These are phyloP conservation scores for Cryptoprocta ferox DNA, from an alignment of 2,797 vertebrate genomes.

Conservation along the genomic window DNA sequence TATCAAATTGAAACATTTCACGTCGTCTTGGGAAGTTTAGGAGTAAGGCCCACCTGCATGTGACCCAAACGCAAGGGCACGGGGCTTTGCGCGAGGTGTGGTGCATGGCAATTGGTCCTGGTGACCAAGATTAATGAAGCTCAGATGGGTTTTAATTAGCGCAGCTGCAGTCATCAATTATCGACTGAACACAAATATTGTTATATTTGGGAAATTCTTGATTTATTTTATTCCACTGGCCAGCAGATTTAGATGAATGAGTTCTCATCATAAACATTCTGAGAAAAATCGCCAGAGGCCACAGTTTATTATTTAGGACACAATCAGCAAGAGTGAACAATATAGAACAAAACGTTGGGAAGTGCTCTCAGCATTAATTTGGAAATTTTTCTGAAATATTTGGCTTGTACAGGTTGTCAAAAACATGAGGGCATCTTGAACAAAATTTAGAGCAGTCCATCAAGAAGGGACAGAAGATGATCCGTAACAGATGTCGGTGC, in stretches of 20 bases:
- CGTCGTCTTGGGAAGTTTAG: background rate
- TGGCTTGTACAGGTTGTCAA: constrained; percentile 85
- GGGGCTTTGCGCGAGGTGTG: constrained; percentile 88
- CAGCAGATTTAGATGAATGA: constrained; percentile 98
- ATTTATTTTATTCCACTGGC: constrained; percentile 98
- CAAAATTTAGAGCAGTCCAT: constrained; percentile 83
- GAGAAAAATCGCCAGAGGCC: constrained; percentile 89
- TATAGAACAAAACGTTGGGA: constrained; percentile 84
- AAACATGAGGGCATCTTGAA: constrained; percentile 83
- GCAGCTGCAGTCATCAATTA: constrained; percentile 97
- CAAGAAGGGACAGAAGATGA: constrained; percentile 81
- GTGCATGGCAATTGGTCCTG: constrained; percentile 91
- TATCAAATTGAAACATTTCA: background rate
- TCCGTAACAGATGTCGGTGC: constrained; percentile 79
- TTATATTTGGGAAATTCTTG: constrained; percentile 99
- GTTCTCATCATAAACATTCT: constrained; percentile 96
- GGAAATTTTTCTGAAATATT: constrained; percentile 86
- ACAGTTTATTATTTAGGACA: constrained; percentile 91
- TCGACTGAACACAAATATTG: constrained; percentile 98
- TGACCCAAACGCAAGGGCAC: constrained; percentile 80
- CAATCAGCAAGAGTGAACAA: constrained; percentile 88
- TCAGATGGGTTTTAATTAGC: constrained; percentile 98
- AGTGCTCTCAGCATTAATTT: constrained; percentile 87
- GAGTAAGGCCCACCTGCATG: constrained; percentile 77
- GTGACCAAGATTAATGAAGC: constrained; percentile 99